phyloP scores from a whole-genome alignment of 2,113 vertebrate genomes.

The Barnardius zonarius region DNA sequence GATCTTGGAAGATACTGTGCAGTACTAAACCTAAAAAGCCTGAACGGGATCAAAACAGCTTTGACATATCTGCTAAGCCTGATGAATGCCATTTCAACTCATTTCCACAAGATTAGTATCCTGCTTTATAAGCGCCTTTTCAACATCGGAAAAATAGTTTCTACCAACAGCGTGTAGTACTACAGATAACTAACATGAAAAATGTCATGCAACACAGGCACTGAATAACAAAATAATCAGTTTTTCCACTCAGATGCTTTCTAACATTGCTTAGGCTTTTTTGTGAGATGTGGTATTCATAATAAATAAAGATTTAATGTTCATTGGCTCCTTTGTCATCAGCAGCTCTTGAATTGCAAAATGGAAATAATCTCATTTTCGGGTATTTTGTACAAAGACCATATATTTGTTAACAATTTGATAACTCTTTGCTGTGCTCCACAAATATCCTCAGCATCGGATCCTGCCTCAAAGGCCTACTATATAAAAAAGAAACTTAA shows the following conservation, averaged over 20 bases:
- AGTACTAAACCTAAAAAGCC: not conserved
- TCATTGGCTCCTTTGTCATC: constrained; percentile 10
- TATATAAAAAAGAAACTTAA: not conserved
- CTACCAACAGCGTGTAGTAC: not conserved
- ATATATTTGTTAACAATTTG: constrained; percentile 44
- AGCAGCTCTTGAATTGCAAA: not conserved
- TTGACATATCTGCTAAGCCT: not conserved
- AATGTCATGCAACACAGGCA: not conserved
- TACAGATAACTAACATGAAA: constrained; percentile 47
- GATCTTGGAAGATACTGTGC: not conserved
- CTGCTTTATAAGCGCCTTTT: not conserved
- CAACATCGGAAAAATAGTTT: not conserved
- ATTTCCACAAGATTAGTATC: not conserved
- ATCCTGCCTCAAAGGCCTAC: constrained; percentile 21
- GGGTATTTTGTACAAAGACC: not conserved
- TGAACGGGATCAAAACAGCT: not conserved
- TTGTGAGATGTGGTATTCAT: not conserved
- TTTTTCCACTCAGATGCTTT: constrained; percentile 54
- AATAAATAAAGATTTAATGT: constrained; percentile 30
- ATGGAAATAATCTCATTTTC: constrained; percentile 40
- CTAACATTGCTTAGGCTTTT: constrained; percentile 17
- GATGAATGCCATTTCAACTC: not conserved
- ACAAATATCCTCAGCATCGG: constrained; percentile 19
- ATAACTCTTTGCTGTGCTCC: constrained; percentile 18
- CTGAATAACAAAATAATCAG: constrained; percentile 55